Evolutionary conservation across 2,113 vertebrate genomes (phyloP), one percentile per base, ranked within the genome.

Genomic region (Siniperca chuatsi): DNA sequence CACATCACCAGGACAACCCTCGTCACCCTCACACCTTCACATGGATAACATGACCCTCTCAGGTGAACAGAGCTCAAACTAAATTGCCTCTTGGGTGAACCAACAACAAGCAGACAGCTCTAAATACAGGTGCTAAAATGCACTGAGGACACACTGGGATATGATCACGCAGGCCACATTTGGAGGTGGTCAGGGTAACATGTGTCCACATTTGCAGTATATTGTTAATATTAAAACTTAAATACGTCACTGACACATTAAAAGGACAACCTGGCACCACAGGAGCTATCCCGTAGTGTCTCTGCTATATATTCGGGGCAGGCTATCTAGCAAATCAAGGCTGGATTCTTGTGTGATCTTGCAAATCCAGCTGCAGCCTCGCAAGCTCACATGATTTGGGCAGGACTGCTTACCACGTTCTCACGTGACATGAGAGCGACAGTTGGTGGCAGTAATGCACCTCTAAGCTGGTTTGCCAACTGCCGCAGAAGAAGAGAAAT

Each of bases 1-100:
- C 67, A 89, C 88, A 92, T 92, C 81, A 83, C 13, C 40, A 65
- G 29, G 57, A 79, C 62, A 37, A 67, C 40, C 54, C 46, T 65
- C 5, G 16, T 72, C 57, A 54, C 4, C 25, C 6, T 70, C n/a
- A 20, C 20, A 60, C 44, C 69, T 37, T 75, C 20, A 5, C 25
- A 12, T 20, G 13, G n/a, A 81, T 46, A 73, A 20, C 33, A 42
- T 20, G 42, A n/a, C 84, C 61, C 0, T 86, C 73, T 71, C 11
- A 57, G 76, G 78, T 74, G 64, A 77, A 58, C 62, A 68, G 21
- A 74, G 4, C 57, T 82, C 50, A 25, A 48, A 25, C 76, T 62
- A 25, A 75, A 65, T 23, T 16, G 23, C 13, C 10, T 66, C 55
- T 16, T 42, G 1, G 16, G 23, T 16, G 44, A 81, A 23, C 40